Percentiles rank a stretch among this genome's conserved stretches.
Conservation (phyloP, 2,888 invertebrate genomes). For the Artemia sinica region DNA sequence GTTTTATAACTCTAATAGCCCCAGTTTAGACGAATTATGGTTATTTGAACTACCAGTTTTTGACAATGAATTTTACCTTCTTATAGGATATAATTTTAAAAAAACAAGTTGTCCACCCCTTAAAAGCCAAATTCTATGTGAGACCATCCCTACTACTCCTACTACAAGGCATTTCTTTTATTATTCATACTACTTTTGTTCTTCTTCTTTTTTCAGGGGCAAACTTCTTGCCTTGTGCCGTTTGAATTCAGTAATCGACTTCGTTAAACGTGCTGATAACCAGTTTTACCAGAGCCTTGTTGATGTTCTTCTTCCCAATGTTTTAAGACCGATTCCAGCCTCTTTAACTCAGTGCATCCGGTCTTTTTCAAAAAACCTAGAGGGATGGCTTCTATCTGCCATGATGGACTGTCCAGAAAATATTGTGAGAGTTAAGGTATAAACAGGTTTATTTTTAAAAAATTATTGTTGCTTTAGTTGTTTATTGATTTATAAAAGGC, state of each 20-base stretch:
- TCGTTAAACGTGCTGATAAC: slow-evolving; percentile 66
- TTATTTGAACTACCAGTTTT: too few species aligned
- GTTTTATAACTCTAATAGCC: too few species aligned
- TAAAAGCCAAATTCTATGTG: too few species aligned
- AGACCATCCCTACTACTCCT: too few species aligned
- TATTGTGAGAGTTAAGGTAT: slow-evolving; percentile 60
- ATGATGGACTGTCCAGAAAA: slow-evolving; percentile 64
- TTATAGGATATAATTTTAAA: too few species aligned
- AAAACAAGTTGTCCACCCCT: too few species aligned
- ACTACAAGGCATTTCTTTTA: too few species aligned
- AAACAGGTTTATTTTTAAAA: not conserved
- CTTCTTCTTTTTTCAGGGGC: slow-evolving; percentile 34
- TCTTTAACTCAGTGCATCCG: slow-evolving; percentile 79
- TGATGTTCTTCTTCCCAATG: slow-evolving; percentile 88
- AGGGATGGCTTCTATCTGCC: slow-evolving; percentile 64
- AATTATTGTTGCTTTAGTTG: not conserved
- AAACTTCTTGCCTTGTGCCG: slow-evolving; percentile 51
- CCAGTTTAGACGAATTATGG: too few species aligned
- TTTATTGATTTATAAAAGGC: too few species aligned
- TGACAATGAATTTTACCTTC: too few species aligned
- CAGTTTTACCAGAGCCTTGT: slow-evolving; percentile 89
- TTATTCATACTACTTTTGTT: not conserved
- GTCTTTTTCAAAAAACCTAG: slow-evolving; percentile 81
- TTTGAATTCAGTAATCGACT: slow-evolving; percentile 52
- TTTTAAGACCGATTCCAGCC: slow-evolving; percentile 78